Evolutionary conservation across 2,113 vertebrate species (phyloP).

Genomic region (Nothocercus julius): DNA sequence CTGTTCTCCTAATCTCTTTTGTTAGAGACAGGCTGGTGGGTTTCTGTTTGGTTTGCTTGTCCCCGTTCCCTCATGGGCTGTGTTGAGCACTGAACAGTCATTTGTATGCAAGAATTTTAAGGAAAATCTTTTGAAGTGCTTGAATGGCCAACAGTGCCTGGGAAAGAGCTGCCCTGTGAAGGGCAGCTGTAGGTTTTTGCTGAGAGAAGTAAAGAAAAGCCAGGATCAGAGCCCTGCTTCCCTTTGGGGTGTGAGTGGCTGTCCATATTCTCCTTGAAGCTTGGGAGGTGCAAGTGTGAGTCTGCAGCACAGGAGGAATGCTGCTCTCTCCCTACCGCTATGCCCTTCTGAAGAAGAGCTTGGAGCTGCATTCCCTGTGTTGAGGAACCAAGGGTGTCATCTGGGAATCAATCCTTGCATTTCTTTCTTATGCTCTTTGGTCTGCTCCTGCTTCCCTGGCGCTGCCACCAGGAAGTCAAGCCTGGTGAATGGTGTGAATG

Average conservation of each 20-base stretch:
- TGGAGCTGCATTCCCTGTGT: neutral
- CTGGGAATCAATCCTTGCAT: fast-evolving
- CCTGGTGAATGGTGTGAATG: neutral
- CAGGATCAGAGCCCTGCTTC: neutral
- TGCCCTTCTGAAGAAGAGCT: neutral
- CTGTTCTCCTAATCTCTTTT: neutral
- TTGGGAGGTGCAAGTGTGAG: neutral
- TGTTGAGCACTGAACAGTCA: neutral
- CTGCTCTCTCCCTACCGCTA: neutral
- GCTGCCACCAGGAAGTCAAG: neutral
- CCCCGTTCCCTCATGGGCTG: neutral
- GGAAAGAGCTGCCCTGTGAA: conserved; percentile 36
- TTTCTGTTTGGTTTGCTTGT: neutral
- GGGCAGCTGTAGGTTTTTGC: neutral
- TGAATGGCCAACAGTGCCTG: neutral
- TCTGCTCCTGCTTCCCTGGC: fast-evolving
- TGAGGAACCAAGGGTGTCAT: fast-evolving
- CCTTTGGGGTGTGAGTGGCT: neutral
- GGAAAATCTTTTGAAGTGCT: neutral
- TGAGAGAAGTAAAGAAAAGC: neutral
- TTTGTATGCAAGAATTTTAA: conserved; percentile 58
- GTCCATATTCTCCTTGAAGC: neutral
- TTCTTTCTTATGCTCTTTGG: fast-evolving
- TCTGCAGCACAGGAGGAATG: fast-evolving
- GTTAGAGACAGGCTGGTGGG: neutral